Evolutionary conservation across 2,888 invertebrate genomes (phyloP), one percentile per base, ranked within the genome.

Genomic region (Trissolcus japonicus): DNA sequence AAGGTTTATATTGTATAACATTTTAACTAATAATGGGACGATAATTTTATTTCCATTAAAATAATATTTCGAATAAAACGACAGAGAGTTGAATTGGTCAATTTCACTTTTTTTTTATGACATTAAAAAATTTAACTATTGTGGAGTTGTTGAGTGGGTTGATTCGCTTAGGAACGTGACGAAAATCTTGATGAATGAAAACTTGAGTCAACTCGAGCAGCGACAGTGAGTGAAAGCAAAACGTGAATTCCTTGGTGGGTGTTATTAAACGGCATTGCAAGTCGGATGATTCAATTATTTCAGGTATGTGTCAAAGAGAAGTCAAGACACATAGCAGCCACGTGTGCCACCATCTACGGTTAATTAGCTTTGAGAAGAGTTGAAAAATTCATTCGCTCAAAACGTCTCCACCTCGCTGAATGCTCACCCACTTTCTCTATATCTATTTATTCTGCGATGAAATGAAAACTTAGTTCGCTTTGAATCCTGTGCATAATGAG

Each of bases 201-300:
- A 71, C 53, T 63, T 35, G 2, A 9, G 35, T 35, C 35, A 35
- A 35, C 35, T 9, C 35, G 11, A 35, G 35, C 50, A 7, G 6
- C 21, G 6, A 13, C 13, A 19, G 11, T 17, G 41, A 35, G 48
- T 51, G 21, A 9, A 51, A 60, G 60, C 40, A 54, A 68, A 61
- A 60, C 60, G 74, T 56, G 63, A 73, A 74, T 65, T 68, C 68
- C 63, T 73, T 73, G 65, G 77, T 55, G 60, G 67, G 60, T 61
- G 63, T 78, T 78, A 77, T 77, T 59, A 77, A 72, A 56, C 60
- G 77, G 60, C 63, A 77, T 77, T 60, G 55, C 46, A 48, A 63
- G 68, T 59, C n/a, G 60, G 68, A 54, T 65, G 65, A 80, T 80
- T 80, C 69, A 76, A 80, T 78, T 80, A 80, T 56, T 68, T 35